Conservation (phyloP, 2,797 vertebrate genomes). For the Sylvilagus floridanus region DNA sequence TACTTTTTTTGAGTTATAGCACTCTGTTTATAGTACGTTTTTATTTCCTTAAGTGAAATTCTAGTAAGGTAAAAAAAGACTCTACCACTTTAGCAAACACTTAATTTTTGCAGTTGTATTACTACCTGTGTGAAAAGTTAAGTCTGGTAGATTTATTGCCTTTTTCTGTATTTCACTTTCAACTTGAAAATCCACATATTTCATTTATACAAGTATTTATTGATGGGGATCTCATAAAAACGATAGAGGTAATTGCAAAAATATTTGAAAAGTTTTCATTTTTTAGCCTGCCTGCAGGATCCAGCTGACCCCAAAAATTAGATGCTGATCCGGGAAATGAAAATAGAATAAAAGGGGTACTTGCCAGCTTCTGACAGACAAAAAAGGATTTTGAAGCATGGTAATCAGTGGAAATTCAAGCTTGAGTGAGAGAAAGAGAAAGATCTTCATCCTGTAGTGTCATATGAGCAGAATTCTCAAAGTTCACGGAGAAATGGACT, state of each 20-base stretch:
- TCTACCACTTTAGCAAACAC: not conserved
- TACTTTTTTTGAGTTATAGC: not conserved
- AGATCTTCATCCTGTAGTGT: no score
- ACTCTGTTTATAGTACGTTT: not conserved
- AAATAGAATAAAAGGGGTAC: not conserved
- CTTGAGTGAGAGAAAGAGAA: not conserved
- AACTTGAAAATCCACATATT: not conserved
- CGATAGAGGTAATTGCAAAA: not conserved
- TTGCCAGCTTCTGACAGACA: not conserved
- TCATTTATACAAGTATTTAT: not conserved
- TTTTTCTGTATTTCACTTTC: slow-evolving; percentile 26
- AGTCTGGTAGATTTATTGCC: not conserved
- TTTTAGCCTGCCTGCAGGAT: not conserved
- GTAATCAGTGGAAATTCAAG: not conserved
- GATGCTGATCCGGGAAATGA: not conserved
- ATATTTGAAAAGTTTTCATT: no score
- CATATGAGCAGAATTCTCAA: no score
- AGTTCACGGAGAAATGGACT: no score
- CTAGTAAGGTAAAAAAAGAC: not conserved
- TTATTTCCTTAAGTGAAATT: slow-evolving; percentile 6
- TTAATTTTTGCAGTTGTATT: not conserved
- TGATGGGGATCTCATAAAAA: not conserved
- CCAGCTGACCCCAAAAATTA: not conserved
- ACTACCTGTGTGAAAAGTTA: not conserved
- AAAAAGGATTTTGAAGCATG: not conserved